A percentile compares a stretch with the other conserved stretches of the same genome.
phyloP scores from a whole-genome alignment of 2,888 invertebrate species.

The Morinoia aosen region DNA sequence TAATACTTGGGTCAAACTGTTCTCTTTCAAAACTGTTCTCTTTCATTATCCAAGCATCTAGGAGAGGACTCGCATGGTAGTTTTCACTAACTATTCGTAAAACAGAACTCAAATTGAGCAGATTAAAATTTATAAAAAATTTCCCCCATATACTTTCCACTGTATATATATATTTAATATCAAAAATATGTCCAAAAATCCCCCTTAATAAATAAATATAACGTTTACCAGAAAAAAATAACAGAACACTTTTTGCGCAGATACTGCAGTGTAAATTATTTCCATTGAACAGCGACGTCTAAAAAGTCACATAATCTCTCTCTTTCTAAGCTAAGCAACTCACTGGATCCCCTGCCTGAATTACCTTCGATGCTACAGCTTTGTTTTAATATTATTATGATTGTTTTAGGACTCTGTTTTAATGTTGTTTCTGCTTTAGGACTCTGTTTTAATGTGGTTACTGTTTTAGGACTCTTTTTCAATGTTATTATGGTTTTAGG shows the following conservation, averaged over 20 bases:
- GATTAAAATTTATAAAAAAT: neutral
- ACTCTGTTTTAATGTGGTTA: no score
- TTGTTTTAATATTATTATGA: neutral
- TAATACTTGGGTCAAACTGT: no score
- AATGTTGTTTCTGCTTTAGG: no score
- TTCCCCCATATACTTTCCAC: neutral
- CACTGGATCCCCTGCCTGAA: neutral
- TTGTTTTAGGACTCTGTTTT: neutral
- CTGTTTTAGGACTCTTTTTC: no score
- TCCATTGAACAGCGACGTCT: neutral
- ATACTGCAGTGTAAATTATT: neutral
- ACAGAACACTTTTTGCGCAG: neutral
- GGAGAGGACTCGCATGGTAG: no score
- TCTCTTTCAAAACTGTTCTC: no score
- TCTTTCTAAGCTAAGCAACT: neutral
- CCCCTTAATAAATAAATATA: no score
- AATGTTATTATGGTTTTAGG: no score
- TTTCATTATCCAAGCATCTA: no score
- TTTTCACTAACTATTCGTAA: no score
- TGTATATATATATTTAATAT: neutral
- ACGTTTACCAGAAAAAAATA: neutral
- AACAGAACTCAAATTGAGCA: no score
- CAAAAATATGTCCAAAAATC: no score
- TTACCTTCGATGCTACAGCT: neutral
- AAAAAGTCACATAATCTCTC: neutral